Conservation (phyloP, 2,888 invertebrate species). For the Bruchidius siliquastri region DNA sequence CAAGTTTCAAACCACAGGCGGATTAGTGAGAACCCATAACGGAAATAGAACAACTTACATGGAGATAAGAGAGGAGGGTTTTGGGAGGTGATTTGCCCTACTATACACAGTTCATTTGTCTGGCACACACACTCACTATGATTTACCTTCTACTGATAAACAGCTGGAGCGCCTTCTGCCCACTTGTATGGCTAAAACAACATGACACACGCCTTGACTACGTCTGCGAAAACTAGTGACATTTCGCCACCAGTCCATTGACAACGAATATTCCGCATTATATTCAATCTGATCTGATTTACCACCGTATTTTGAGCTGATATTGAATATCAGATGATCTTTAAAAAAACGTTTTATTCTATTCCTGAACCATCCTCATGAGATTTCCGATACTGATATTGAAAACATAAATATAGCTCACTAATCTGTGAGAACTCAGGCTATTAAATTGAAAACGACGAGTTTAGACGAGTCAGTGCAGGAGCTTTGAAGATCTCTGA, state of each 20-base stretch:
- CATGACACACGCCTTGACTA: conserved; percentile 38
- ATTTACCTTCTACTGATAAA: conserved; percentile 49
- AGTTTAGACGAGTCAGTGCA: too few relatives aligned
- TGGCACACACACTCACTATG: conserved; percentile 32
- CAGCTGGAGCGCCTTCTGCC: conserved; percentile 49
- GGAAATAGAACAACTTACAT: conserved; percentile 25
- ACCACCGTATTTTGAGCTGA: too few relatives aligned
- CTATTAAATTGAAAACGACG: too few relatives aligned
- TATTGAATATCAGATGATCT: too few relatives aligned
- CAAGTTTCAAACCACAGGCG: too few relatives aligned
- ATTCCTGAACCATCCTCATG: too few relatives aligned
- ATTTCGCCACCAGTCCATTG: neutral
- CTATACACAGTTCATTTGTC: neutral
- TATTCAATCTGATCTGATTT: too few relatives aligned
- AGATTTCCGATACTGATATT: too few relatives aligned
- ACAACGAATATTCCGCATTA: neutral
- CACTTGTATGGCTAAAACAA: conserved; percentile 51
- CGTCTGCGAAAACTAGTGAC: conserved; percentile 20
- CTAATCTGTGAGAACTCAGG: too few relatives aligned
- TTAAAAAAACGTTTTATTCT: too few relatives aligned
- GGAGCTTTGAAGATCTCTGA: too few relatives aligned
- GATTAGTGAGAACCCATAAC: neutral
- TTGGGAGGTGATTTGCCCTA: neutral
- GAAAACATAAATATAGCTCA: too few relatives aligned
- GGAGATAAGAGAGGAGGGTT: conserved; percentile 19